Evolutionary conservation across 2,888 invertebrate genomes (phyloP), one percentile per base, ranked within the genome.

Genomic region (Salticus scenicus): DNA sequence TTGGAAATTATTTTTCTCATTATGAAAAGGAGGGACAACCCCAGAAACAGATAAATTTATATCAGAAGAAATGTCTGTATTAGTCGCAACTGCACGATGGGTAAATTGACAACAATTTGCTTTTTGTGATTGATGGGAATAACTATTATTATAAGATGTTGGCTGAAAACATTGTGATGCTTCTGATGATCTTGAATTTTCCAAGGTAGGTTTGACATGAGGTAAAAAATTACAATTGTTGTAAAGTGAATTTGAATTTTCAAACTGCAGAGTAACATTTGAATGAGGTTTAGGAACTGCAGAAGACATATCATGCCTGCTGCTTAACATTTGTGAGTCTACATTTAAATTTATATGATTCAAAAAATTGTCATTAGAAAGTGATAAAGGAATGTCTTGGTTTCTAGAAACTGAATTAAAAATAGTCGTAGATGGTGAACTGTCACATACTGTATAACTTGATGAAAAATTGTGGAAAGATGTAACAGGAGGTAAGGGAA

Each of bases 391-490:
- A 66, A 80, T 42, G 20, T 86, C 86, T n/a, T 80, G 86, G 1
- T 70, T 72, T 57, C 80, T 64, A 2, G 75, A 28, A 47, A 79
- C 75, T 41, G 79, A 42, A 41, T 86, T 79, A 14, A 86, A 76
- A 66, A 80, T 76, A 33, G 80, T 73, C 20, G 80, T 80, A 30
- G 86, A 74, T 77, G 77, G 84, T 14, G 72, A 74, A 28, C 73
- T 74, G 37, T 86, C 86, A 76, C 86, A 86, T 14, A 79, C 31
- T 31, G 79, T 76, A 20, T 80, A 86, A n/a, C 31, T 57, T 31
- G 86, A 57, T 28, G 86, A 31, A 42, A 86, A 86, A 33, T 76
- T 86, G 37, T 77, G 86, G 76, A 80, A 86, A n/a, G 86, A 80
- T 30, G 86, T 86, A 4, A 80, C 80, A 12, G 86, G 76, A 1